Conservation (phyloP, 2,888 invertebrate genomes). For the Polydrusus pterygomalis region DNA sequence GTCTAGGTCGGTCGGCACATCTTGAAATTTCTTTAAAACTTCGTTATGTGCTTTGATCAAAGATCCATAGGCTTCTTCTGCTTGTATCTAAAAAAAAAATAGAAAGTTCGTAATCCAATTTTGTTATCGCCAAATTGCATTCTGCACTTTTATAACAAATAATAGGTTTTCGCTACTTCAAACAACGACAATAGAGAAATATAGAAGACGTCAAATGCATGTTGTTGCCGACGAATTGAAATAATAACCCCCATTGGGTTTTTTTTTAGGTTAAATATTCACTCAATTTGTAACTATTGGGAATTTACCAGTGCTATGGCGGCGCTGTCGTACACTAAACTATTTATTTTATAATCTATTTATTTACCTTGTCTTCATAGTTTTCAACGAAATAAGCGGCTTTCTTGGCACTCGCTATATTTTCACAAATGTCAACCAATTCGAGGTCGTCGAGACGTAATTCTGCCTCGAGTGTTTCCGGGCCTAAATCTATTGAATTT, state of each 20-base stretch:
- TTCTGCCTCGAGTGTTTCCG: conserved; percentile 49
- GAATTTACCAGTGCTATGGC: too few species aligned
- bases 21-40: conserved; percentile 60
- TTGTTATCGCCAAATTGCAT: too few species aligned
- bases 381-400: conserved; percentile 65
- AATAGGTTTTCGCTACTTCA: too few species aligned
- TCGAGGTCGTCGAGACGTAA: conserved; percentile 61
- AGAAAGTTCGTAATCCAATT: too few species aligned
- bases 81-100: conserved; percentile 35
- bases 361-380: conserved; percentile 62
- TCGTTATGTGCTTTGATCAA: conserved; percentile 71
- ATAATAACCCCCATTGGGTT: too few species aligned
- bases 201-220: too few species aligned
- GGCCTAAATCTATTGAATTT: conserved; percentile 17
- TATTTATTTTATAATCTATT: background rate
- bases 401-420: conserved; percentile 56
- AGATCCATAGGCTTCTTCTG: conserved; percentile 73
- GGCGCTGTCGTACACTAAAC: too few species aligned
- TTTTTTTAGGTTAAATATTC: too few species aligned
- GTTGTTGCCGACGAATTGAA: too few species aligned
- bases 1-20: conserved; percentile 67
- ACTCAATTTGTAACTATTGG: too few species aligned
- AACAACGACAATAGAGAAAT: too few species aligned
- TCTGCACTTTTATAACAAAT: too few species aligned
- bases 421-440: conserved; percentile 61